A percentile compares a stretch with the other conserved stretches of the same genome.
Evolutionary conservation across 2,797 vertebrate species (phyloP).

Genomic region (Sylvilagus floridanus): DNA sequence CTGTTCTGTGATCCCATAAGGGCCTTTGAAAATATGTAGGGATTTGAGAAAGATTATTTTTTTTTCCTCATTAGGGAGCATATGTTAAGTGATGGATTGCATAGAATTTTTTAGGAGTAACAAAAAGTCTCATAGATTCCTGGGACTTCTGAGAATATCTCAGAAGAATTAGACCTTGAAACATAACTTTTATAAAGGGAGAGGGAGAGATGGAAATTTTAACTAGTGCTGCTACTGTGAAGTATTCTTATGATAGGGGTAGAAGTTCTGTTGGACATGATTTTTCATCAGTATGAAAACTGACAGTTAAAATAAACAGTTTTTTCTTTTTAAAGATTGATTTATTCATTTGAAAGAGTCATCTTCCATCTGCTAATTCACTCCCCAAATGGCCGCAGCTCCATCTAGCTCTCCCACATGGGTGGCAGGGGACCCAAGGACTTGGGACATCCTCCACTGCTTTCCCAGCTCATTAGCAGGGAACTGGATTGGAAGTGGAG

Average conservation of each 20-base stretch:
- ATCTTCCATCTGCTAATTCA: no score
- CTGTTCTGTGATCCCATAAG: neutral
- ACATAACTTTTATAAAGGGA: neutral
- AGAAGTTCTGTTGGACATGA: slow-evolving; percentile 4
- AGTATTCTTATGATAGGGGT: neutral
- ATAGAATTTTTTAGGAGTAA: neutral
- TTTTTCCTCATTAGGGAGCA: neutral
- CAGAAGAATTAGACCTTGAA: slow-evolving; percentile 40
- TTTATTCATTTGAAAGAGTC: no score
- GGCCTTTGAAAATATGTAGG: neutral
- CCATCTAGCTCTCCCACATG: no score
- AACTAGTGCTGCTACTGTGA: neutral
- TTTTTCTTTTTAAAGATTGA: neutral
- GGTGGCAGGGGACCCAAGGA: no score
- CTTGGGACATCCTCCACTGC: no score
- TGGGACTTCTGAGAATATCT: slow-evolving; percentile 21
- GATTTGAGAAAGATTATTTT: neutral
- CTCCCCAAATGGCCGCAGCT: no score
- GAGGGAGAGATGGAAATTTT: neutral
- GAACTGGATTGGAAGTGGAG: no score
- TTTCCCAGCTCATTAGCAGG: no score
- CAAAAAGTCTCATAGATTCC: neutral
- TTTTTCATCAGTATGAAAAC: slow-evolving; percentile 26
- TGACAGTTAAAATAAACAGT: slow-evolving; percentile 36
- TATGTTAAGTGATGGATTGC: neutral